These are phyloP conservation scores for Oryctolagus cuniculus DNA, from an alignment of 2,113 vertebrate species.

Conservation along the genomic window mOryCun1.1 NC_091445.1:93347001-93347500, in stretches of 20 bases:
- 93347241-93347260: background rate
- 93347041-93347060: too few relatives aligned
- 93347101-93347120: background rate
- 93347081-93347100: too few relatives aligned
- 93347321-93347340: background rate
- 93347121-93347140: background rate
- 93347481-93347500: background rate
- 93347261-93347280: background rate
- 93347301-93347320: background rate
- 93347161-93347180: background rate
- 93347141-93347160: background rate
- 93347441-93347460: background rate
- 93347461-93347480: background rate
- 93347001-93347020: too few relatives aligned
- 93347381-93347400: background rate
- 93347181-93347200: fast-evolving
- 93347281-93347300: background rate
- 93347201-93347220: fast-evolving
- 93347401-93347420: background rate
- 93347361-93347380: background rate
- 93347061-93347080: too few relatives aligned
- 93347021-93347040: too few relatives aligned
- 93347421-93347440: background rate
- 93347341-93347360: background rate
- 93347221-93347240: fast-evolving